Evolutionary conservation across 2,797 vertebrate genomes (phyloP), one percentile per base, ranked within the genome.

Genomic region (Chloroceryle inda): DNA sequence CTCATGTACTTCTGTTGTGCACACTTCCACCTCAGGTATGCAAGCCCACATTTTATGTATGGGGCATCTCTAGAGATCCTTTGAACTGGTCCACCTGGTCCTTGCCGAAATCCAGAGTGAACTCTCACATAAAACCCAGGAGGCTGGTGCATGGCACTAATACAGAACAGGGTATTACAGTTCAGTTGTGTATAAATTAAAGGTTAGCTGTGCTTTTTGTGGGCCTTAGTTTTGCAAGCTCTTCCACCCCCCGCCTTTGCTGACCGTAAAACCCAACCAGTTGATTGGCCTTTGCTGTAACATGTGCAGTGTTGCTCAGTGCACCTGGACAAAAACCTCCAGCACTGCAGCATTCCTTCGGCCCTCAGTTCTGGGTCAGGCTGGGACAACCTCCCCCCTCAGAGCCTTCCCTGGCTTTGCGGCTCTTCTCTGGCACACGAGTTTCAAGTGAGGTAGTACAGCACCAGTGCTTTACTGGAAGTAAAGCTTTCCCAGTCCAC

Each of bases 281-380:
- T 8, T 38, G 29, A 58, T 71, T 45, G 62, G 2, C 33, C 56
- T 61, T 63, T 68, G 42, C 49, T n/a, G 0, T 9, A 64, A 26
- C 0, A 4, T 37, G 56, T 58, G 23, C 33, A 10, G 35, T 1
- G 5, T 29, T 38, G 18, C n/a, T 89, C 29, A 27, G n/a, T 0
- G 1, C 3, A 0, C 18, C 37, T 27, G 26, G 37, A 8, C 11
- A 24, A 40, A 85, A 49, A 4, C 6, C 35, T 17, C 0, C 40
- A 77, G 52, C n/a, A 2, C n/a, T 64, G 68, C 77, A 52, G 53
- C 23, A 4, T 58, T 58, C 27, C 42, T 53, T 64, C 17, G 37
- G 33, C 42, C 6, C 1, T 74, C 71, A 27, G 31, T 27, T 77
- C 14, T 72, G 52, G 52, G 38, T 63, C 33, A 58, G 72, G 40